Evolutionary conservation across 2,797 vertebrate genomes (phyloP).

Genomic region (Cossypha dichroa): DNA sequence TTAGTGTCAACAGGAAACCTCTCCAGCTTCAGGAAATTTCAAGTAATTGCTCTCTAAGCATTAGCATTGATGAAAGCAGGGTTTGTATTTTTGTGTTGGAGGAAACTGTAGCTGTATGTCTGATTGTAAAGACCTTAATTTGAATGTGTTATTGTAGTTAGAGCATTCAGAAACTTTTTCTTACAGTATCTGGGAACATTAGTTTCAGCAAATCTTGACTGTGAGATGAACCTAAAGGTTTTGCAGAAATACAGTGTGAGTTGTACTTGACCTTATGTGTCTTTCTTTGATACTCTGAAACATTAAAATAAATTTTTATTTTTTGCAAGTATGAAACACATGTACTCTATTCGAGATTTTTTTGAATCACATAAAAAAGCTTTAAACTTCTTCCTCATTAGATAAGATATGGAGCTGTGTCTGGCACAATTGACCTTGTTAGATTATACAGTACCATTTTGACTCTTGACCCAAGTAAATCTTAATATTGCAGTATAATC

Average conservation of each 20-base stretch:
- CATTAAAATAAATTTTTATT: neutral
- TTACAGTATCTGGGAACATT: neutral
- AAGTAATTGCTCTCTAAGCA: neutral
- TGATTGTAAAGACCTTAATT: neutral
- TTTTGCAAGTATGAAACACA: neutral
- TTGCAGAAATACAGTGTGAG: neutral
- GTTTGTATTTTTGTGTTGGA: neutral
- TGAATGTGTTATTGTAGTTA: neutral
- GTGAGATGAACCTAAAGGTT: neutral
- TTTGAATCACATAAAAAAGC: neutral
- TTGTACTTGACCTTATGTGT: neutral
- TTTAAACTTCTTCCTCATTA: neutral
- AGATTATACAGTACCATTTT: neutral
- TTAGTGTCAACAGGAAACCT: neutral
- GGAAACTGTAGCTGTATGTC: neutral
- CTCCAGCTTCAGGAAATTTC: neutral
- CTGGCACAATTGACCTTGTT: neutral
- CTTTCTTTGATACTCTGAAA: neutral
- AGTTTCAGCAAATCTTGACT: neutral
- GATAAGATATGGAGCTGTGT: neutral
- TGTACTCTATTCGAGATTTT: neutral
- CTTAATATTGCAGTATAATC: neutral
- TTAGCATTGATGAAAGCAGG: neutral
- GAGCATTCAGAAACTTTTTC: neutral
- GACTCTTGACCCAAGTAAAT: neutral